Percentiles rank a stretch among this genome's conserved stretches.
Evolutionary conservation across 1,140 invertebrate species (phyloP).

Genomic region (Adoxophyes honmai): DNA sequence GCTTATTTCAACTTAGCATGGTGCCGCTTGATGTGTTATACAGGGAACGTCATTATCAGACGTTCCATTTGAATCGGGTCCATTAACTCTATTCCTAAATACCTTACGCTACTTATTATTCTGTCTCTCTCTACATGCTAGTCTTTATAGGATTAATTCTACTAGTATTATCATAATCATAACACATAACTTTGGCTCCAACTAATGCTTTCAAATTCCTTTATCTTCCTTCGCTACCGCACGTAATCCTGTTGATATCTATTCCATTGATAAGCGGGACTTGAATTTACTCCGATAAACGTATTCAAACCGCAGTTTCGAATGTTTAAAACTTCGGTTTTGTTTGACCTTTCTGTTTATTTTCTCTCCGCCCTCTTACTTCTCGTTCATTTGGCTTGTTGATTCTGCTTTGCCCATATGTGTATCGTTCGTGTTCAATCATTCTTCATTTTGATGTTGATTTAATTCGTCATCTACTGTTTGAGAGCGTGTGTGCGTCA

Average conservation of each 20-base stretch:
- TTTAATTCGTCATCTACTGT: background rate
- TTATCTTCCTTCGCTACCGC: constrained; percentile 3
- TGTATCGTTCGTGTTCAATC: background rate
- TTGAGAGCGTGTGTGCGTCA: background rate
- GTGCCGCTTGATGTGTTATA: constrained; percentile 3
- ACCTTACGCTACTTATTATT: too few species aligned
- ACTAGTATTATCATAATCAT: too few species aligned
- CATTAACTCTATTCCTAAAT: too few species aligned
- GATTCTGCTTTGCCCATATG: background rate
- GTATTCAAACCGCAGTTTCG: background rate
- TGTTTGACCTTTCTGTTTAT: constrained; percentile 3
- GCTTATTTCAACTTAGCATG: constrained; percentile 23
- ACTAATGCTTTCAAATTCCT: too few species aligned
- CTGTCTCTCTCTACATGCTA: too few species aligned
- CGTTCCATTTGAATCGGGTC: too few species aligned
- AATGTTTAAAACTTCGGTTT: background rate
- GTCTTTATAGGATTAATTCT: too few species aligned
- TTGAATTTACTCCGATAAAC: constrained; percentile 1
- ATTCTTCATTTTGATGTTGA: background rate
- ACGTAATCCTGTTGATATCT: background rate
- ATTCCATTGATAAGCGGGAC: background rate
- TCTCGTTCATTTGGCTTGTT: background rate
- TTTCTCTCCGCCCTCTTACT: background rate
- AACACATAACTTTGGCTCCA: too few species aligned
- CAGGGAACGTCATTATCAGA: too few species aligned